A percentile compares a stretch with the other conserved stretches of the same genome.
Evolutionary conservation across 2,113 vertebrate genomes (phyloP).

Genomic region (Neomonachus schauinslandi): DNA sequence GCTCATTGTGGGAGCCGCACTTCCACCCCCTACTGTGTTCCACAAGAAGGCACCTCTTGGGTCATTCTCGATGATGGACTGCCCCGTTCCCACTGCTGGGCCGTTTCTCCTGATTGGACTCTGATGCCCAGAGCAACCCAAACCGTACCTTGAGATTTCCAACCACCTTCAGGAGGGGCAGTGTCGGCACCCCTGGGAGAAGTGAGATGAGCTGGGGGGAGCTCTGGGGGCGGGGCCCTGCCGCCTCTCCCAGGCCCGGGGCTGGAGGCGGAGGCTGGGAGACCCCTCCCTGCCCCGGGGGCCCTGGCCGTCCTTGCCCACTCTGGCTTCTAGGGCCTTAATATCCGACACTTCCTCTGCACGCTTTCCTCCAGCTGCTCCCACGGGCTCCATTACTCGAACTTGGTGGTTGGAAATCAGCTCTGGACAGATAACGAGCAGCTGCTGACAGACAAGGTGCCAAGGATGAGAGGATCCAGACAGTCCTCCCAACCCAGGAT

Average conservation of each 20-base stretch:
- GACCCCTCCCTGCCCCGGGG: neutral
- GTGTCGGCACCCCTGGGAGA: neutral
- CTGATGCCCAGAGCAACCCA: neutral
- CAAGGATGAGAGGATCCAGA: neutral
- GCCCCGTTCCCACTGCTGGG: neutral
- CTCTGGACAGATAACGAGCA: neutral
- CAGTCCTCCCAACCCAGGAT: neutral
- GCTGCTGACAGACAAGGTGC: neutral
- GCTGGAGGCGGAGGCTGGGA: neutral
- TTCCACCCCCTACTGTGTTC: too few species aligned
- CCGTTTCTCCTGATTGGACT: neutral
- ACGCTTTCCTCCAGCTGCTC: neutral
- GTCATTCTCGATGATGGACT: accelerated
- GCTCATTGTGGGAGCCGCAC: accelerated
- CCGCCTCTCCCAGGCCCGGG: neutral
- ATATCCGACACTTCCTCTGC: neutral
- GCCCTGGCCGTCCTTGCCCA: neutral
- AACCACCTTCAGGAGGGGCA: neutral
- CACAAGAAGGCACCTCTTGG: neutral
- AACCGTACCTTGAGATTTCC: neutral
- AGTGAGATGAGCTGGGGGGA: neutral
- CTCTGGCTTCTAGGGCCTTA: neutral
- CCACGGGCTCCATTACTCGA: constrained; percentile 54
- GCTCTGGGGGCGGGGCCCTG: neutral
- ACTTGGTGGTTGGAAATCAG: neutral